Base-by-base conservation (phyloP, 2,888 invertebrate species). In the Lampropteryx suffumata region DNA sequence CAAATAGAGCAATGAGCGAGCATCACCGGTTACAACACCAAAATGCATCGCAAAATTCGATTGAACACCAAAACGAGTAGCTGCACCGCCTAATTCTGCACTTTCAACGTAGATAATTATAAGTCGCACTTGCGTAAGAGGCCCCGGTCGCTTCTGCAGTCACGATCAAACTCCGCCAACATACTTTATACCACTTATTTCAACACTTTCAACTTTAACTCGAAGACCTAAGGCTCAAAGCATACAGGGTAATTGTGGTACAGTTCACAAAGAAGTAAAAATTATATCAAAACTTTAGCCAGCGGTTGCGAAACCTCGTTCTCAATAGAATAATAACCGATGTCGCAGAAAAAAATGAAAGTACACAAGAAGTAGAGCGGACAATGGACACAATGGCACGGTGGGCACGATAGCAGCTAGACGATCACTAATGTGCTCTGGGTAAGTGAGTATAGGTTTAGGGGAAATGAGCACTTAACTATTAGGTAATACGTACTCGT, bases 301-400 rank as follows among this genome's bases (percentile, higher is more conserved):
- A 73, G 79, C 57, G 77, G 79, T 89, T 89, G 80, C 84, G 65
- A 79, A 89, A 89, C 89, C 89, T 89, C 87, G 89, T 81, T 69
- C 88, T 73, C 82, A 82, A 88, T 88, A 84, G 76, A 77, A 84
- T 85, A 83, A 84, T 85, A 83, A 87, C 84, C 75, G 87, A 84
- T 85, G 88, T 85, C 86, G 82, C 85, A 74, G 78, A 83, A 85
- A 84, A 80, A 88, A 87, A 89, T 74, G 88, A 88, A 89, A 88
- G 87, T 80, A 73, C 56, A 73, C 57, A 82, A 73, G 78, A 87
- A 86, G 79, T 82, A 72, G 88, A 88, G 85, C 88, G 81, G 72
- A 74, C 74, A 83, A 83, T 77, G 73, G 80, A 82, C 67, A 89
- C 87, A 89, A 88, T 85, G 83, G 83, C 82, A 73, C 62, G 61